A percentile compares a stretch with the other conserved stretches of the same genome.
Evolutionary conservation across 1,140 invertebrate species (phyloP).

Genomic region (Leptinotarsa undecemlineata): DNA sequence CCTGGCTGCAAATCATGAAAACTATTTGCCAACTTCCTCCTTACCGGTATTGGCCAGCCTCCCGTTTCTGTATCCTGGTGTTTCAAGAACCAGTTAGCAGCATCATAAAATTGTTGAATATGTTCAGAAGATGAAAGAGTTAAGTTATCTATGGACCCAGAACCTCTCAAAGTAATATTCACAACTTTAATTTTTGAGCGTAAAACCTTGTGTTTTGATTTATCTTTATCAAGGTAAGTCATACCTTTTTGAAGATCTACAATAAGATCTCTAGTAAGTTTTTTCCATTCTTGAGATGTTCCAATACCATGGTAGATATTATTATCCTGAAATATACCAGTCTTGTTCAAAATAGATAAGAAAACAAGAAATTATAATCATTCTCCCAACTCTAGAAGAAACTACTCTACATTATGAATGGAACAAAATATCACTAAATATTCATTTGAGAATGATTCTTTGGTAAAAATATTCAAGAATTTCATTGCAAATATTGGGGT

Average conservation of each 20-base stretch:
- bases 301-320: constrained; percentile 90
- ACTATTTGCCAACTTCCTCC: constrained; percentile 74
- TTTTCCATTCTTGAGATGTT: constrained; percentile 70
- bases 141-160: constrained; percentile 80
- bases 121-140: constrained; percentile 83
- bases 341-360: too few species aligned
- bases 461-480: too few species aligned
- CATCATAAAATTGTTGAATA: constrained; percentile 86
- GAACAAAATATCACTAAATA: too few species aligned
- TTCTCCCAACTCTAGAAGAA: too few species aligned
- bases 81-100: constrained; percentile 89
- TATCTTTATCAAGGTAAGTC: constrained; percentile 65
- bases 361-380: too few species aligned
- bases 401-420: too few species aligned
- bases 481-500: too few species aligned
- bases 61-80: constrained; percentile 81
- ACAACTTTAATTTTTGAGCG: constrained; percentile 76
- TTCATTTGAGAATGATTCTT: too few species aligned
- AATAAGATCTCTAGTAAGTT: constrained; percentile 83
- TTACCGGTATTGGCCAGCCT: constrained; percentile 89
- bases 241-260: constrained; percentile 91
- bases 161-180: constrained; percentile 72
- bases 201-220: constrained; percentile 71
- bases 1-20: constrained; percentile 61
- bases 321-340: constrained; percentile 60